These are phyloP conservation scores for Taphrorychus bicolor DNA, from an alignment of 2,888 invertebrate genomes.

Conservation along the genomic window DNA sequence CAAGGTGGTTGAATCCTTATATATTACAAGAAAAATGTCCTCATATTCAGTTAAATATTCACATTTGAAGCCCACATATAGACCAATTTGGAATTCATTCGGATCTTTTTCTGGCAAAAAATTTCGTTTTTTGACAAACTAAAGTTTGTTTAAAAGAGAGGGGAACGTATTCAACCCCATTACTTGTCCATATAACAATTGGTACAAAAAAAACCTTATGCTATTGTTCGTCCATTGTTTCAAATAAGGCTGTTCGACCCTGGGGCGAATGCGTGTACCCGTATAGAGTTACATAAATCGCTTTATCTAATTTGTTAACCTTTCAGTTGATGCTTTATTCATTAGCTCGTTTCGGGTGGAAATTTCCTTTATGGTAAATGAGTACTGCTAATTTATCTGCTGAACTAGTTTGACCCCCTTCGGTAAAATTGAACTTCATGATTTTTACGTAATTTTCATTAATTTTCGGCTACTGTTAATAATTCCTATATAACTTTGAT, in stretches of 20 bases:
- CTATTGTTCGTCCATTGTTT: conserved; percentile 2
- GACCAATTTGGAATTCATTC: no score
- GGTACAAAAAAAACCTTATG: background rate
- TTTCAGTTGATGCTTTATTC: background rate
- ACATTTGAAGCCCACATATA: no score
- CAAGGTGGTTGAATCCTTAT: no score
- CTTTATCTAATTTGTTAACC: conserved; percentile 5
- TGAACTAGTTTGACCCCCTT: background rate
- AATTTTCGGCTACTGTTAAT: no score
- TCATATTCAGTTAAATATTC: no score
- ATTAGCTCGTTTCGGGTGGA: background rate
- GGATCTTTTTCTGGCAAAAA: no score
- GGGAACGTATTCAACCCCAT: background rate
- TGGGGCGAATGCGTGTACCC: conserved; percentile 7
- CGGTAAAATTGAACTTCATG: no score
- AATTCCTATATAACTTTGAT: no score
- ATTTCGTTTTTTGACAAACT: no score
- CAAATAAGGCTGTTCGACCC: background rate
- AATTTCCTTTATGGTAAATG: background rate
- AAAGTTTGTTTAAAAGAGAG: no score
- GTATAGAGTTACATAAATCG: background rate
- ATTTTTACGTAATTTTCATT: no score
- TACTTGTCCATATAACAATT: background rate
- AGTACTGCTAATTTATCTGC: background rate
- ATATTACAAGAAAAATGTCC: no score